These are phyloP conservation scores for Pedetes capensis DNA, from an alignment of 2,113 vertebrate species.

Conservation along the genomic window DNA sequence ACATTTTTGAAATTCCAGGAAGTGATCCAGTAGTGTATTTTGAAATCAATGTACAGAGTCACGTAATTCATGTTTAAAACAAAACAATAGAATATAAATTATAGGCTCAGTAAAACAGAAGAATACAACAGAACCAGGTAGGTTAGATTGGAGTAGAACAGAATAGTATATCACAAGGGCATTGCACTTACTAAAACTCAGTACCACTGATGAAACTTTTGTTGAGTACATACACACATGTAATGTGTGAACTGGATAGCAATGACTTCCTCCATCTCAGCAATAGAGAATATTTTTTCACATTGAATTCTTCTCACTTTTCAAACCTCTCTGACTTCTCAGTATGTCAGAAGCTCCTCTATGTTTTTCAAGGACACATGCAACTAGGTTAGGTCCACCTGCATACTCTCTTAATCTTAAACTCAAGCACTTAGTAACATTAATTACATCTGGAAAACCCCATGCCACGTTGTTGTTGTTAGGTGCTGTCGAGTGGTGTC, in stretches of 20 bases:
- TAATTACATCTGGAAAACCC: background rate
- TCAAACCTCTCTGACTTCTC: background rate
- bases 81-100: background rate
- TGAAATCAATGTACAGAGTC: background rate
- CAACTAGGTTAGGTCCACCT: background rate
- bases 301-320: background rate
- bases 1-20: slow-evolving; percentile 39
- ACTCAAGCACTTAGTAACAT: background rate
- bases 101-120: background rate
- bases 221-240: background rate
- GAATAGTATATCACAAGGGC: background rate
- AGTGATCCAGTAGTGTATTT: background rate
- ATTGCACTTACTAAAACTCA: background rate
- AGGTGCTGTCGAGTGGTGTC: no score
- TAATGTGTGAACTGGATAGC: background rate
- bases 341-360: background rate
- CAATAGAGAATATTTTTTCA: background rate
- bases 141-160: background rate
- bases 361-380: background rate
- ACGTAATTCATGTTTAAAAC: background rate
- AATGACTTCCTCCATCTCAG: background rate
- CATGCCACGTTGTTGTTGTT: no score
- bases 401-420: background rate
- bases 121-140: background rate
- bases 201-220: background rate